A percentile compares a stretch with the other conserved stretches of the same genome.
Evolutionary conservation across 2,113 vertebrate species (phyloP).

Genomic region (Eubucco bourcierii): DNA sequence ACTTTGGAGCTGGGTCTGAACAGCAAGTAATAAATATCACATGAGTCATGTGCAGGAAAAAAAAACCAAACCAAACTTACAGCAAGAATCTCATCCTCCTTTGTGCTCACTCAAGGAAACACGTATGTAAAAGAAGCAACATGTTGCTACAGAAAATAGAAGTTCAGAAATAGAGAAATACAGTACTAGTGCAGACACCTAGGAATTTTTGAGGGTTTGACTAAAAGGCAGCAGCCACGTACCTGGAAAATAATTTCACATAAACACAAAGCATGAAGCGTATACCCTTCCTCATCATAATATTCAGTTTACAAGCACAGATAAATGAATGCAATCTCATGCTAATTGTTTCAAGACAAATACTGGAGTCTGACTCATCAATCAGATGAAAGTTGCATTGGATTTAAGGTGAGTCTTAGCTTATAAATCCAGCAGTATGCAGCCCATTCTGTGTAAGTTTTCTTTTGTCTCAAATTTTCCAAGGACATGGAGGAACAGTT

Average conservation of each 20-base stretch:
- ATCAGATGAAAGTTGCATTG: background rate
- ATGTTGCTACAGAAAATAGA: background rate
- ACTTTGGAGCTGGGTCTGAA: background rate
- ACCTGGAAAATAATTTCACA: background rate
- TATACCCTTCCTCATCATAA: background rate
- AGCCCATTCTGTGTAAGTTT: background rate
- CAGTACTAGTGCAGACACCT: background rate
- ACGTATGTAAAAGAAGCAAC: background rate
- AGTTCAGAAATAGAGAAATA: background rate
- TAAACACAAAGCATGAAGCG: background rate
- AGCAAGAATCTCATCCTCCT: background rate
- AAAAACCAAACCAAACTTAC: background rate
- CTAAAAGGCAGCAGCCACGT: background rate
- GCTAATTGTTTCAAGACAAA: slow-evolving; percentile 1
- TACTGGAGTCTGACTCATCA: background rate
- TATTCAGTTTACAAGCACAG: background rate
- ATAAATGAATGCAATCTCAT: background rate
- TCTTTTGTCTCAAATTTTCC: background rate
- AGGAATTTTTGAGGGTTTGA: background rate
- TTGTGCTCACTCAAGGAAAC: background rate
- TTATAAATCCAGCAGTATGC: background rate
- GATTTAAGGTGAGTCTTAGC: background rate
- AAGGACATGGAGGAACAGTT: background rate
- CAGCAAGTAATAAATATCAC: fast-evolving
- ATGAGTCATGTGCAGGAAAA: background rate